Evolutionary conservation across 2,113 vertebrate species (phyloP), one percentile per base, ranked within the genome.

Genomic region (Oxyura jamaicensis): DNA sequence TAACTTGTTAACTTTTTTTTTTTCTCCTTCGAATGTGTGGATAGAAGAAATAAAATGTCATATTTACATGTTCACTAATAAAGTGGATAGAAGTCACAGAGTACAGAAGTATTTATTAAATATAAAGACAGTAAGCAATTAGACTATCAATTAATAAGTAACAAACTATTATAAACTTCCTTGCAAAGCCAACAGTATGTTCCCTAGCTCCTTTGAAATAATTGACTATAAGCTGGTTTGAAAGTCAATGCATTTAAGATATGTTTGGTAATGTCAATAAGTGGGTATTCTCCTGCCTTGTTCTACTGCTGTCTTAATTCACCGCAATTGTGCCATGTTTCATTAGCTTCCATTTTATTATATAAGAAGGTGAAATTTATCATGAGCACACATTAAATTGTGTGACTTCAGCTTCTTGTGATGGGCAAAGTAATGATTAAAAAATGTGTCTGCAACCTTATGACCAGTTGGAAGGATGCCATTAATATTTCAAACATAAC

Each of bases 261-360:
- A 42, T 35, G 22, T 83, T 78, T 72, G 71, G 77, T 79, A 95
- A 88, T 59, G 62, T 62, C 75, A 55, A 12, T 59, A 63, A 66
- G 50, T 52, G 77, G 56, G 36, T 68, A 62, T 83, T 86, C 63
- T 87, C 50, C 39, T 81, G 59, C 63, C n/a, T 75, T 52, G 60
- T 60, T 92, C 88, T 63, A 6, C 14, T 68, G 95, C 58, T 86
- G 55, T 58, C 42, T 82, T 82, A 86, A 80, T 75, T 91, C 73
- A 83, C 63, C 3, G 0, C 85, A 67, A 62, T 33, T 91, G 35
- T 60, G 71, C 65, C 91, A 65, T 72, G 80, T 86, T 90, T 97
- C 91, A 63, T 96, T 90, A 90, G 68, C 69, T 91, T 82, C 53
- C 74, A 59, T 79, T 96, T 91, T 81, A 90, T 79, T 86, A 81